Conservation (phyloP, 2,113 vertebrate genomes). For the Notothenia rossii region DNA sequence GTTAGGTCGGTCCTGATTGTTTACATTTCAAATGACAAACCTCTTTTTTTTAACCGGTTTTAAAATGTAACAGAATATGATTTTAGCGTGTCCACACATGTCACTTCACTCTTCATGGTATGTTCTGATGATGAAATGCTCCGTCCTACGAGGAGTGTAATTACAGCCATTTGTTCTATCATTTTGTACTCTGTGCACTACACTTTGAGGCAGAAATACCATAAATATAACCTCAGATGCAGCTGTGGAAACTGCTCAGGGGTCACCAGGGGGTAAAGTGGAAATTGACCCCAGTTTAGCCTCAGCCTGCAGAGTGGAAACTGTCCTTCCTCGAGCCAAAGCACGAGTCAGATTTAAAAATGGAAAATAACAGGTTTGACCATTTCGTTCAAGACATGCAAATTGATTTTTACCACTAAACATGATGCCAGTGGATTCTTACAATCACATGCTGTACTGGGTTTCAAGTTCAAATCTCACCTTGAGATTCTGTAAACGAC, state of each 20-base stretch:
- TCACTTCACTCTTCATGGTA: constrained; percentile 15
- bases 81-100: neutral
- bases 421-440: neutral
- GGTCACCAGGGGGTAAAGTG: constrained; percentile 45
- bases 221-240: constrained; percentile 52
- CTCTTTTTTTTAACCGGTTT: neutral
- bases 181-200: neutral
- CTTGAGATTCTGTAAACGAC: too few relatives aligned
- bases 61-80: neutral
- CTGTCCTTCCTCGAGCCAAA: constrained; percentile 26
- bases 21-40: neutral
- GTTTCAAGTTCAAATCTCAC: neutral
- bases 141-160: neutral
- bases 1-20: neutral
- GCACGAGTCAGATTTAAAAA: constrained; percentile 9
- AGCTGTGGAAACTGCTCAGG: constrained; percentile 57
- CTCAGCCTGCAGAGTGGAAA: constrained; percentile 54
- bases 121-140: constrained; percentile 13
- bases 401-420: neutral
- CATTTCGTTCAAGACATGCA: constrained; percentile 4
- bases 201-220: constrained; percentile 33
- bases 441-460: too few relatives aligned
- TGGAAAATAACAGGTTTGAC: constrained; percentile 15
- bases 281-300: constrained; percentile 52
- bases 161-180: neutral